Evolutionary conservation across 2,888 invertebrate species (phyloP).

Genomic region (Ceriagrion tenellum): DNA sequence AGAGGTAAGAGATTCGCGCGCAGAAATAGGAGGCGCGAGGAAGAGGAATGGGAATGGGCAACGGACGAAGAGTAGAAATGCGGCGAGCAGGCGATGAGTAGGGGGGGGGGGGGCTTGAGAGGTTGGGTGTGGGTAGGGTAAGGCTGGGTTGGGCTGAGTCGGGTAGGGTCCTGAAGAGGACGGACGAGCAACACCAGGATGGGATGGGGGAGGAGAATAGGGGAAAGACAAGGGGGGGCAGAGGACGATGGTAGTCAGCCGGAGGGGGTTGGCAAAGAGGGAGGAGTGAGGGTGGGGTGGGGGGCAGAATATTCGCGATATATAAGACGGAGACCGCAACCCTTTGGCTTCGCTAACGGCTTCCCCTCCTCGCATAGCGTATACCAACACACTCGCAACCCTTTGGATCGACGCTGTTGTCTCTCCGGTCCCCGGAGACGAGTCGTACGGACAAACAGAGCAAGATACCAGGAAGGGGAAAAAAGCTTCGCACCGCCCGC

Average conservation of each 20-base stretch:
- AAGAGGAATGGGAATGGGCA: not conserved
- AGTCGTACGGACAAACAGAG: not conserved
- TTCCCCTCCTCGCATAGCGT: conserved; percentile 49
- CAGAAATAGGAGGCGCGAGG: not conserved
- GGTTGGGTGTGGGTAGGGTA: not conserved
- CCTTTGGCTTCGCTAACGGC: conserved; percentile 66
- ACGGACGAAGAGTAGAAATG: not conserved
- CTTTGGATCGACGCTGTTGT: not conserved
- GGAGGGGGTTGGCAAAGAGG: conserved; percentile 33
- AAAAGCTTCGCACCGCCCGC: conserved; percentile 5
- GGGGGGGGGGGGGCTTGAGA: not conserved
- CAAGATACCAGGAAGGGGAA: not conserved
- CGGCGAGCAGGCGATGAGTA: not conserved
- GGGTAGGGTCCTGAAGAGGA: too few relatives aligned
- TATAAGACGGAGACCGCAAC: conserved; percentile 65
- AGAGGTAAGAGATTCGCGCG: not conserved
- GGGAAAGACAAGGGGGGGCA: not conserved
- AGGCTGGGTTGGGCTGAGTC: not conserved
- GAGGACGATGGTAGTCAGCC: not conserved
- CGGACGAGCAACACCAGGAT: not conserved
- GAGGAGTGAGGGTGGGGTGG: not conserved
- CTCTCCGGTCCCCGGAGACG: conserved; percentile 65
- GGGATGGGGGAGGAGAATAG: not conserved
- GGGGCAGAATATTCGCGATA: conserved; percentile 66
- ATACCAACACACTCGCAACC: conserved; percentile 14